phyloP scores from a whole-genome alignment of 2,888 invertebrate genomes.

The Lottia scabra region DNA sequence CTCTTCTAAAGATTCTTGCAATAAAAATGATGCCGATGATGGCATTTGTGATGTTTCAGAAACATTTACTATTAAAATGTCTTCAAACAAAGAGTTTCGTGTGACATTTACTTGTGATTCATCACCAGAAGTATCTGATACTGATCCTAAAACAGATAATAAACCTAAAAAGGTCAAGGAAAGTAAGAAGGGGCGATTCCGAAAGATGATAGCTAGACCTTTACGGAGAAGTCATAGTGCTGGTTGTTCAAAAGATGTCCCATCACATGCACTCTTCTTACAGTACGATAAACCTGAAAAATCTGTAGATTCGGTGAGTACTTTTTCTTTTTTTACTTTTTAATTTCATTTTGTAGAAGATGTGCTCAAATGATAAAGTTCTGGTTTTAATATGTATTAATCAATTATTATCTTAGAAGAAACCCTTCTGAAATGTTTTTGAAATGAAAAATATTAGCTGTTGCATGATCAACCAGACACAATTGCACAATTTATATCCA shows the following conservation, averaged over 20 bases:
- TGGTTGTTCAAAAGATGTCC: constrained; percentile 67
- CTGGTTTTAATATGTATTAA: no score
- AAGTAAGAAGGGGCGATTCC: constrained; percentile 47
- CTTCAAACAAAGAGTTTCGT: constrained; percentile 10
- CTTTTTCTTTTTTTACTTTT: not conserved
- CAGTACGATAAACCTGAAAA: constrained; percentile 34
- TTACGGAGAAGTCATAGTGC: constrained; percentile 72
- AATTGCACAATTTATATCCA: no score
- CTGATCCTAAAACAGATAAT: constrained; percentile 20
- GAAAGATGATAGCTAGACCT: constrained; percentile 51
- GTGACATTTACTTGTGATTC: constrained; percentile 31
- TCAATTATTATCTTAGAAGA: no score
- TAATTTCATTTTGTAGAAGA: not conserved
- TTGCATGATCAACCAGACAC: no score
- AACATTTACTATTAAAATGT: constrained; percentile 7
- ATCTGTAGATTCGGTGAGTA: constrained; percentile 9
- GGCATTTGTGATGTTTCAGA: constrained; percentile 18
- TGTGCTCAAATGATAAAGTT: not conserved
- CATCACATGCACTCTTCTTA: constrained; percentile 66
- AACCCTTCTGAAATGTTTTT: no score
- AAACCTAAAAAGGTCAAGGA: constrained; percentile 27
- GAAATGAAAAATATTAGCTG: no score
- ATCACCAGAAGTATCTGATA: constrained; percentile 25
- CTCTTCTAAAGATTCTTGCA: not conserved
- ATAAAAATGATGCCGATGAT: constrained; percentile 12